Evolutionary conservation across 2,888 invertebrate genomes (phyloP).

Genomic region (Nemapogon koenigi): DNA sequence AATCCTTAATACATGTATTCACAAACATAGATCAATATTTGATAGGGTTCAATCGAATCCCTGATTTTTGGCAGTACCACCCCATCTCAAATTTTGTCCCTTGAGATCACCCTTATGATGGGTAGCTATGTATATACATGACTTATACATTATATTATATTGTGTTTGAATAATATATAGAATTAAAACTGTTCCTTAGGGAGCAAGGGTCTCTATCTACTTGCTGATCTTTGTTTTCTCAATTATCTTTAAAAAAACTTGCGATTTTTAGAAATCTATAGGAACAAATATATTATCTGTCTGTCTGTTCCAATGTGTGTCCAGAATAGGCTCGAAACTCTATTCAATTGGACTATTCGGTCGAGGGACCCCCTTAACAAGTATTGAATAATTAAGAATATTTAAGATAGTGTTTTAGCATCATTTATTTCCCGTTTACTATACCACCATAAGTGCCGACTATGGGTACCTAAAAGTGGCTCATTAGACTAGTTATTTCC

Average conservation of each 20-base stretch:
- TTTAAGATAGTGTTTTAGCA: too few species aligned
- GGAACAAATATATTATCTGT: too few species aligned
- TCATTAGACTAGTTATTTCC: too few species aligned
- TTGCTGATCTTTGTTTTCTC: slow-evolving; percentile 1
- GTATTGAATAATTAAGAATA: too few species aligned
- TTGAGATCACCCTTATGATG: slow-evolving; percentile 30
- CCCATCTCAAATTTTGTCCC: slow-evolving; percentile 44
- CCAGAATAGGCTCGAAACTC: too few species aligned
- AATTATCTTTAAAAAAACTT: not conserved
- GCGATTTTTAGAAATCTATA: not conserved
- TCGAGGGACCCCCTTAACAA: too few species aligned
- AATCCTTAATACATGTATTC: slow-evolving; percentile 15
- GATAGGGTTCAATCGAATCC: slow-evolving; percentile 25
- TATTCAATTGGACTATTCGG: too few species aligned
- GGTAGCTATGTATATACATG: slow-evolving; percentile 23
- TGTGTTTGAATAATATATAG: slow-evolving; percentile 35
- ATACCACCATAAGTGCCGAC: too few species aligned
- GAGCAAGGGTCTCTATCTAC: slow-evolving; percentile 12
- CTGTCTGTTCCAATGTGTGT: too few species aligned
- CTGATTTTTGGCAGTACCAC: slow-evolving; percentile 42
- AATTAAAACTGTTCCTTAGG: slow-evolving; percentile 35
- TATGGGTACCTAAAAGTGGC: too few species aligned
- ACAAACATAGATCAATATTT: slow-evolving; percentile 18
- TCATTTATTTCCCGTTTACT: too few species aligned
- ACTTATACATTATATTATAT: slow-evolving; percentile 32